phyloP scores from a whole-genome alignment of 2,797 vertebrate genomes.

The Coendou prehensilis region DNA sequence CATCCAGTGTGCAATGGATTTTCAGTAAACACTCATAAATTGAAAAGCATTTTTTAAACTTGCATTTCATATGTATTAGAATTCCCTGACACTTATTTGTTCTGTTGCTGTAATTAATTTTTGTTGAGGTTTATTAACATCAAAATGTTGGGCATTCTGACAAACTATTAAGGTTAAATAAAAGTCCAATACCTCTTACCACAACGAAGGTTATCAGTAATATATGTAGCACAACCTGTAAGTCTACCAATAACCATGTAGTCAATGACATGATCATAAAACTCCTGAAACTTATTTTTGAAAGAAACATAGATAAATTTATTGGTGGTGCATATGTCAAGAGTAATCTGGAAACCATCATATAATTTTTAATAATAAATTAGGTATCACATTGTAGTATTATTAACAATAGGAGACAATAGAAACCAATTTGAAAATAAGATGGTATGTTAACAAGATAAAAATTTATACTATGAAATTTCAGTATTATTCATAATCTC shows the following conservation, averaged over 20 bases:
- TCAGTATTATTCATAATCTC: background rate
- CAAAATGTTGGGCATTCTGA: constrained; percentile 44
- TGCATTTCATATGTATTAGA: constrained; percentile 43
- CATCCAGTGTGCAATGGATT: background rate
- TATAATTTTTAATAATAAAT: constrained; percentile 20
- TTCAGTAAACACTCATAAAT: constrained; percentile 34
- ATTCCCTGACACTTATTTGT: background rate
- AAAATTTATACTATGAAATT: constrained; percentile 13
- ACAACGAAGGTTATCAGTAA: constrained; percentile 35
- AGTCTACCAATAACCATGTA: background rate
- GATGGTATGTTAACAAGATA: background rate
- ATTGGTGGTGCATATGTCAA: background rate
- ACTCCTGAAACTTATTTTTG: background rate
- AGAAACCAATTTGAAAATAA: constrained; percentile 40
- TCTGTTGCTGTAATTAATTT: constrained; percentile 37
- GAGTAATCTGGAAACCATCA: background rate
- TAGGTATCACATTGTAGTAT: background rate
- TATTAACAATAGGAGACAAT: constrained; percentile 1
- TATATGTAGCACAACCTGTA: background rate
- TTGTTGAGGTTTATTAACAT: constrained; percentile 5
- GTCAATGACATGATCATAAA: background rate
- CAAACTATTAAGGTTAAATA: constrained; percentile 18
- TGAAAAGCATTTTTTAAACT: background rate
- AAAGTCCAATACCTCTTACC: constrained; percentile 34
- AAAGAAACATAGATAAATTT: constrained; percentile 11